Percentiles rank a stretch among this genome's conserved stretches.
These are phyloP conservation scores for Malacosoma neustria DNA, from an alignment of 2,888 invertebrate genomes.

Conservation along the genomic window DNA sequence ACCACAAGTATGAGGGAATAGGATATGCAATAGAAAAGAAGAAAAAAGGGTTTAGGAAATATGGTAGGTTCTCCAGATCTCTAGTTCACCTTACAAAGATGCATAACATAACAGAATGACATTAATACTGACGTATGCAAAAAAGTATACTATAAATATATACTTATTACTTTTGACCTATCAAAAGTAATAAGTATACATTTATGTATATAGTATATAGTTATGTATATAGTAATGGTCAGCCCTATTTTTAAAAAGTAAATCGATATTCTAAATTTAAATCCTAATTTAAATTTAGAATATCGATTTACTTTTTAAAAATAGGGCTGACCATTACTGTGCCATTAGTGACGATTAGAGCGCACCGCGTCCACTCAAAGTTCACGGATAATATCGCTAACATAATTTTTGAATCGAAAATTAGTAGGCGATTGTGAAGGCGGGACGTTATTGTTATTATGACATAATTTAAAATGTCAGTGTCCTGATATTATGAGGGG, in stretches of 20 bases:
- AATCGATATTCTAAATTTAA: neutral
- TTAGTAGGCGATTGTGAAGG: constrained; percentile 32
- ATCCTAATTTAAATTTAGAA: neutral
- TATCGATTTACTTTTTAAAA: constrained; percentile 10
- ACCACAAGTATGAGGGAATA: too few relatives aligned
- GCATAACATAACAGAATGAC: too few relatives aligned
- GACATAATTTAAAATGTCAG: constrained; percentile 64
- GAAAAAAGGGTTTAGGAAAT: too few relatives aligned
- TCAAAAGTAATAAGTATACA: too few relatives aligned
- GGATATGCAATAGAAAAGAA: too few relatives aligned
- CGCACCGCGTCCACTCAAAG: constrained; percentile 31
- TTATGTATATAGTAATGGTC: constrained; percentile 12
- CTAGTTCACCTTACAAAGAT: too few relatives aligned
- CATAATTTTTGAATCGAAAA: constrained; percentile 35
- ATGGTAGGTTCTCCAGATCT: too few relatives aligned
- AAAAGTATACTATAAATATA: too few relatives aligned
- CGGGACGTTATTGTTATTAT: constrained; percentile 21
- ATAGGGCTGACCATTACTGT: constrained; percentile 25
- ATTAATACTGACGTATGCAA: too few relatives aligned
- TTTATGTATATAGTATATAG: too few relatives aligned
- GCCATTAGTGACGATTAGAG: constrained; percentile 57
- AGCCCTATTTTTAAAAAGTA: constrained; percentile 26
- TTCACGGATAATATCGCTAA: constrained; percentile 31
- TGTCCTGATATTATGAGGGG: constrained; percentile 50
- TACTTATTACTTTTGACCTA: too few relatives aligned